Conservation (phyloP, 2,113 vertebrate genomes). For the Turnix velox region DNA sequence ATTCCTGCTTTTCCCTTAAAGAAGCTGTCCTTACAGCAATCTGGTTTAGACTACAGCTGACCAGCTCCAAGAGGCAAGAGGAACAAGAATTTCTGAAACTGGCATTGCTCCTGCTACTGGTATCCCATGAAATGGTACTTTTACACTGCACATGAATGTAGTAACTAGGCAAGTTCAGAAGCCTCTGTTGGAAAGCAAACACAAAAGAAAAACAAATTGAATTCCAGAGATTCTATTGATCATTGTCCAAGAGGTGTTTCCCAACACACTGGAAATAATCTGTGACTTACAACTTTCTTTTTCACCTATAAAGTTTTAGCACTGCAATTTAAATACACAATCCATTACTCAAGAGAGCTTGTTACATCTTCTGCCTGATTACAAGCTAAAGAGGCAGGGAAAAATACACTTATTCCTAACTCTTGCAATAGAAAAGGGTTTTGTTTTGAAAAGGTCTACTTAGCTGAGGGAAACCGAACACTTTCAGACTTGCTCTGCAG, state of each 20-base stretch:
- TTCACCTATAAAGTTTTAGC: not conserved
- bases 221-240: not conserved
- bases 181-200: not conserved
- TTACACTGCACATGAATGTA: not conserved
- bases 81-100: not conserved
- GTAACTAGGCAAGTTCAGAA: conserved; percentile 14
- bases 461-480: not conserved
- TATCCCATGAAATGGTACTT: not conserved
- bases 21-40: not conserved
- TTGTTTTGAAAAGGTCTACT: not conserved
- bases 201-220: not conserved
- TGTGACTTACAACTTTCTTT: not conserved
- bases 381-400: too few species aligned
- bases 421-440: not conserved
- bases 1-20: not conserved
- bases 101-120: not conserved
- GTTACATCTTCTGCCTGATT: not conserved
- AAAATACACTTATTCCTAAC: not conserved
- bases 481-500: not conserved
- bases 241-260: not conserved
- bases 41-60: not conserved
- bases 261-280: not conserved
- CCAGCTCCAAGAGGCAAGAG: not conserved
- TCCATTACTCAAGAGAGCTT: not conserved
- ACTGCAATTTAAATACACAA: not conserved